Percentiles rank a stretch among this genome's conserved stretches.
Evolutionary conservation across 2,113 vertebrate species (phyloP).

Genomic region (Centropus unirufus): DNA sequence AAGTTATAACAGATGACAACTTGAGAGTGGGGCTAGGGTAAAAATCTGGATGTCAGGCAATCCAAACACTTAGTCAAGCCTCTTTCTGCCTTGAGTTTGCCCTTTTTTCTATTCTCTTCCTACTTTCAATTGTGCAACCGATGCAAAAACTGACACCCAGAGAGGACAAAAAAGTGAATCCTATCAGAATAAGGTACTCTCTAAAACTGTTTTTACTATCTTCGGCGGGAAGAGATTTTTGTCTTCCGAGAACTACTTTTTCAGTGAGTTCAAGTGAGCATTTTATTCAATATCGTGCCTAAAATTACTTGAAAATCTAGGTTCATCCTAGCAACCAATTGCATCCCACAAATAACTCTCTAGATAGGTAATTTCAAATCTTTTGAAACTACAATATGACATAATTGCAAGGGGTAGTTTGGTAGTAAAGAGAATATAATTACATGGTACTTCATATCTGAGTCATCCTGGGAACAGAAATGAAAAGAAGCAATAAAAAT

Average conservation of each 20-base stretch:
- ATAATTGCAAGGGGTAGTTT: constrained; percentile 26
- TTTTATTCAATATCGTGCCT: not conserved
- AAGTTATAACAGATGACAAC: not conserved
- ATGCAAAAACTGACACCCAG: not conserved
- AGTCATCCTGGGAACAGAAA: constrained; percentile 23
- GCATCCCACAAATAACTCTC: not conserved
- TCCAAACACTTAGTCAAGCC: not conserved
- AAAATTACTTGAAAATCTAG: not conserved
- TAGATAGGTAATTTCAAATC: not conserved
- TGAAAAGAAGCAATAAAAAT: constrained; percentile 28
- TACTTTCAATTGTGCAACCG: not conserved
- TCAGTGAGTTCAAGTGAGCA: not conserved
- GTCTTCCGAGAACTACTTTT: not conserved
- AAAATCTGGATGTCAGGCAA: not conserved
- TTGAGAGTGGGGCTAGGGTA: not conserved
- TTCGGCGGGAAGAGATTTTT: not conserved
- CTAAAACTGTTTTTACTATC: not conserved
- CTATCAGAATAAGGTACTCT: not conserved
- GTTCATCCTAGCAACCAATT: not conserved
- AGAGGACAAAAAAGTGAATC: not conserved
- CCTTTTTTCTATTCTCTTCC: not conserved
- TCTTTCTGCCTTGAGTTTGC: not conserved
- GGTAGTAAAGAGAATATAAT: constrained; percentile 21
- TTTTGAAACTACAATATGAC: not conserved
- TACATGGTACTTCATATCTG: not conserved